Conservation (phyloP, 2,113 vertebrate genomes). For the Salvelinus sp. region DNA sequence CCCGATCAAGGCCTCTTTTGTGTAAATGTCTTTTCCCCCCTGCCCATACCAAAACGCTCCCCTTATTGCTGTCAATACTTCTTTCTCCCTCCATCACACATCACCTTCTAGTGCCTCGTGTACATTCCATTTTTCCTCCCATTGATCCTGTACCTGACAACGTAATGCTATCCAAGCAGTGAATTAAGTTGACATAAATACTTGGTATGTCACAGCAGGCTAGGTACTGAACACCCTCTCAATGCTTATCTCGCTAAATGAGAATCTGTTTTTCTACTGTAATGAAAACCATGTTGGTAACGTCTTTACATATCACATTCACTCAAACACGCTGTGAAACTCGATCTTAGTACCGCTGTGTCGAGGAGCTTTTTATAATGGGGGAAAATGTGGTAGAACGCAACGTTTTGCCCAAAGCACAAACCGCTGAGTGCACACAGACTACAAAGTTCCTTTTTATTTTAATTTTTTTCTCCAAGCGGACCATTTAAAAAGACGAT, state of each 20-base stretch:
- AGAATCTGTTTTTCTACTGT: conserved; percentile 73
- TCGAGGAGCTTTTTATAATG: conserved; percentile 66
- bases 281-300: conserved; percentile 75
- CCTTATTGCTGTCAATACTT: conserved; percentile 61
- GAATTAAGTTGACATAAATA: conserved; percentile 68
- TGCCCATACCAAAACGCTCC: conserved; percentile 37
- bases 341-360: conserved; percentile 64
- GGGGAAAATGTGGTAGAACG: conserved; percentile 62
- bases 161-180: conserved; percentile 22
- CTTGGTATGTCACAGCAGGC: conserved; percentile 72
- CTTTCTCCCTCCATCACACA: conserved; percentile 54
- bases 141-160: conserved; percentile 9
- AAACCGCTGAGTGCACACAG: conserved; percentile 69
- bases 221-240: conserved; percentile 66
- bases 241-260: conserved; percentile 74
- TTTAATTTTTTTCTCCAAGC: conserved; percentile 60
- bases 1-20: conserved; percentile 49
- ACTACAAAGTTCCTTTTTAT: conserved; percentile 73
- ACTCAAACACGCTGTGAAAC: conserved; percentile 76
- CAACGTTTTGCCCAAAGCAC: conserved; percentile 74
- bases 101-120: conserved; percentile 46
- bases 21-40: neutral
- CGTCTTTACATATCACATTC: conserved; percentile 77
- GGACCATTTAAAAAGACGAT: conserved; percentile 67
- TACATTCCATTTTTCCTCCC: conserved; percentile 56